Evolutionary conservation across 2,888 invertebrate species (phyloP), one percentile per base, ranked within the genome.

Genomic region (Operophtera brumata): DNA sequence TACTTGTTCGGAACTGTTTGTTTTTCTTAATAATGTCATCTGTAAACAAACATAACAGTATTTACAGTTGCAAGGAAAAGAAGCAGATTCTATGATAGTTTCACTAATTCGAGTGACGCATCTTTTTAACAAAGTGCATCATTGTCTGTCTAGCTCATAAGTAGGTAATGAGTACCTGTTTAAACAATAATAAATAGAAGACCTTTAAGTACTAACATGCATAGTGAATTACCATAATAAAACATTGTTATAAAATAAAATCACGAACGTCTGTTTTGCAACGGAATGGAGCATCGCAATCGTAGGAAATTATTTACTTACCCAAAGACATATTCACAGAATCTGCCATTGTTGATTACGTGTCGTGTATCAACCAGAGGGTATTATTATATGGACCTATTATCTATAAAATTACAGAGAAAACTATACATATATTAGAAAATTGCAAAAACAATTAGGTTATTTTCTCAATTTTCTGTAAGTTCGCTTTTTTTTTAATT

Each of bases 21-120:
- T 78, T 82, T 66, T 86, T 82, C 66, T 83, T 78, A 52, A 89
- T 89, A 9, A 89, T 87, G 13, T 89, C 88, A 74, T 89, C 88
- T 89, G 66, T n/a, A 70, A 60, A 25, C 12, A 32, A 47, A 14
- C 10, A 26, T 1, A 40, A 26, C n/a, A n/a, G n/a, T n/a, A n/a
- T n/a, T n/a, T 20, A 4, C 0, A 9, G 30, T 30, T 9, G 5
- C 30, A 30, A 30, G 7, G 30, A 4, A 3, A 4, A 20, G 20
- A 20, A 20, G 4, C 20, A 20, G 2, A 20, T n/a, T n/a, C n/a
- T n/a, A n/a, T n/a, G n/a, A n/a, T 20, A 20, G 4, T 20, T 20
- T 20, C 20, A 4, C 4, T 20, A 20, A 30, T 28, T 28, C 9
- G 28, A 28, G 8, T 8, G 30, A 30, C 7, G 8, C 30, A 30